A percentile compares a stretch with the other conserved stretches of the same genome.
Conservation (phyloP, 1,140 invertebrate genomes). For the Zaprionus nigranus region DNA sequence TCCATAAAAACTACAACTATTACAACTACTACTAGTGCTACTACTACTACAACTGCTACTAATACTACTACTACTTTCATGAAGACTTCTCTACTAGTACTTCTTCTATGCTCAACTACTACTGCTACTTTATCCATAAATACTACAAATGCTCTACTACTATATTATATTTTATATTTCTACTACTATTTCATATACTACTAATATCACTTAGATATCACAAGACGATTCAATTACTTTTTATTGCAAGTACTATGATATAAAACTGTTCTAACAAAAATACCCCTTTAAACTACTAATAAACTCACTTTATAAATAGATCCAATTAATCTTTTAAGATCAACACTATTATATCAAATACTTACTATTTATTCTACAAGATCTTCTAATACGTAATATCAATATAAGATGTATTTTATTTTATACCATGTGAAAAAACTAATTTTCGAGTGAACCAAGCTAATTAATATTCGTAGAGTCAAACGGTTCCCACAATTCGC, state of each 20-base stretch:
- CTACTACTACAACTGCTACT: neutral
- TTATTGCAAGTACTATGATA: too few relatives aligned
- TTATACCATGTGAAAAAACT: neutral
- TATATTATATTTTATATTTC: too few relatives aligned
- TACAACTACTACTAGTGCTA: neutral
- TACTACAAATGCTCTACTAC: neutral
- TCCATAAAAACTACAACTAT: neutral
- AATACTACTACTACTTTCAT: neutral
- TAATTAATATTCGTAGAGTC: neutral
- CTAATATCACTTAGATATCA: too few relatives aligned
- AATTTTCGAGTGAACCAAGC: slow-evolving; percentile 1
- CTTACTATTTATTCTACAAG: neutral
- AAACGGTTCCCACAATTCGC: slow-evolving; percentile 35
- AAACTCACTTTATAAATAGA: too few relatives aligned
- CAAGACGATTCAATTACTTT: too few relatives aligned
- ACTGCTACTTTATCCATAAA: too few relatives aligned
- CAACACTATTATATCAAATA: too few relatives aligned
- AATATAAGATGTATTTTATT: neutral
- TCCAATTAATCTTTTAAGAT: too few relatives aligned
- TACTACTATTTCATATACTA: too few relatives aligned
- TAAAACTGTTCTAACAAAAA: too few relatives aligned
- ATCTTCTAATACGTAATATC: neutral
- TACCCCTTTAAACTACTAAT: too few relatives aligned
- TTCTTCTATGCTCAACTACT: too few relatives aligned
- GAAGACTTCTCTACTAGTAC: neutral